Base-by-base conservation (phyloP, 2,888 invertebrate genomes). In the Tribolium freemani region DNA sequence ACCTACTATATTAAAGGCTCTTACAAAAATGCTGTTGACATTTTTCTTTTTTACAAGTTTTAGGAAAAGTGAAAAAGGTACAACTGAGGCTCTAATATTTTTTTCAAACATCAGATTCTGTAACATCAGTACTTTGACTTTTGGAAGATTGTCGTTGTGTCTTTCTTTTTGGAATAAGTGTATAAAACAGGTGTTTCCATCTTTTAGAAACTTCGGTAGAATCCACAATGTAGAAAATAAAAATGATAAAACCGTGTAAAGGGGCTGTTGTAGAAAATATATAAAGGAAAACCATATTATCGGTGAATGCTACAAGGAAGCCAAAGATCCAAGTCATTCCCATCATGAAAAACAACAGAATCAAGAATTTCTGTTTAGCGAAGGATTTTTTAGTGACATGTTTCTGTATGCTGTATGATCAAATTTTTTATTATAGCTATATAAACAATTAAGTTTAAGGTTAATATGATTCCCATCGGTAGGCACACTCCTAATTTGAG, bases 181-280 rank as follows among this genome's bases (percentile, higher is more conserved):
- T 38, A 38, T n/a, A 38, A 38, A 38, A 38, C n/a, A 38, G 5
- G 38, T 8, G 5, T 38, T 38, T 63, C 63, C 63, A 63, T 13
- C 20, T 8, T 26, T 30, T 20, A 6, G 10, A 46, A n/a, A 48
- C 48, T 10, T 63, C 21, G 5, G 63, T n/a, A 2, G 48, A 50
- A 20, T 63, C 63, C 26, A 63, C 46, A 63, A 63, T 63, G n/a
- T 63, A 63, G 48, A 21, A 63, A 48, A 48, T 48, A 26, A 63
- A 63, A 20, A 63, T 63, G 10, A 63, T 31, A 26, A 63, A 63
- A 50, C 63, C 63, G 11, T 63, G 63, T 2, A 50, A 4, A 11
- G 48, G n/a, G 13, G 26, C 13, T 16, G 31, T 46, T 5, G 13
- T 21, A 10, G 30, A 50, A 31, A 63, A 63, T 0, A 63, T 21